Percentiles rank a stretch among this genome's conserved stretches.
These are phyloP conservation scores for Melanargia galathea DNA, from an alignment of 2,888 invertebrate genomes.

Conservation along the genomic window DNA sequence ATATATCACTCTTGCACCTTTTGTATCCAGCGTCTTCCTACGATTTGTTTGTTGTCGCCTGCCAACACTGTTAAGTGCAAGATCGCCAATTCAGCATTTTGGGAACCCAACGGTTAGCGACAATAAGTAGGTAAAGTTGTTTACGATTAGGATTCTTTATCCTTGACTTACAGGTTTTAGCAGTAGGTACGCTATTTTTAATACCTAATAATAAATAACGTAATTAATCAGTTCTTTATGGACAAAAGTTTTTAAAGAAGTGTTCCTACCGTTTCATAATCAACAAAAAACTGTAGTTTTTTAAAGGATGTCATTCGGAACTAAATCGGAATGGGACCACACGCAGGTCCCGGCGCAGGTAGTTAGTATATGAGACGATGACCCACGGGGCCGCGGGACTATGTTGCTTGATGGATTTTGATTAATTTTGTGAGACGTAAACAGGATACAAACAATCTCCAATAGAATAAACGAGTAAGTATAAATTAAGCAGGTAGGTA, in stretches of 20 bases:
- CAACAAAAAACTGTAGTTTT: constrained; percentile 16
- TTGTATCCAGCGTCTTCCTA: too few species aligned
- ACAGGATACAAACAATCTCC: background rate
- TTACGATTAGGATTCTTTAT: too few species aligned
- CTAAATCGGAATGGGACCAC: constrained; percentile 22
- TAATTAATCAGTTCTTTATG: background rate
- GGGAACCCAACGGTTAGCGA: too few species aligned
- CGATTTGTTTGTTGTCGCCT: too few species aligned
- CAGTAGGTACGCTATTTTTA: too few species aligned
- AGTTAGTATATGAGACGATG: constrained; percentile 6
- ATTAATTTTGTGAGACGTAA: constrained; percentile 5
- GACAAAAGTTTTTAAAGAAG: constrained; percentile 24
- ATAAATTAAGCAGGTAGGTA: too few species aligned
- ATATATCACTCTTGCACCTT: too few species aligned
- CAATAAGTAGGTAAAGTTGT: too few species aligned
- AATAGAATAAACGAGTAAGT: background rate
- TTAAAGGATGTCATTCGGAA: constrained; percentile 26
- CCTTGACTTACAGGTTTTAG: too few species aligned
- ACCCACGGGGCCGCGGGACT: constrained; percentile 13
- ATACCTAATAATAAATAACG: too few species aligned
- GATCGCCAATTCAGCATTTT: too few species aligned
- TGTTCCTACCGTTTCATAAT: background rate
- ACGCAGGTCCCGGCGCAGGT: constrained; percentile 10
- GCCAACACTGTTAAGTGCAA: too few species aligned
- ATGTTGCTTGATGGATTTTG: constrained; percentile 1